Evolutionary conservation across 2,113 vertebrate genomes (phyloP).

Genomic region (Oxyura jamaicensis): DNA sequence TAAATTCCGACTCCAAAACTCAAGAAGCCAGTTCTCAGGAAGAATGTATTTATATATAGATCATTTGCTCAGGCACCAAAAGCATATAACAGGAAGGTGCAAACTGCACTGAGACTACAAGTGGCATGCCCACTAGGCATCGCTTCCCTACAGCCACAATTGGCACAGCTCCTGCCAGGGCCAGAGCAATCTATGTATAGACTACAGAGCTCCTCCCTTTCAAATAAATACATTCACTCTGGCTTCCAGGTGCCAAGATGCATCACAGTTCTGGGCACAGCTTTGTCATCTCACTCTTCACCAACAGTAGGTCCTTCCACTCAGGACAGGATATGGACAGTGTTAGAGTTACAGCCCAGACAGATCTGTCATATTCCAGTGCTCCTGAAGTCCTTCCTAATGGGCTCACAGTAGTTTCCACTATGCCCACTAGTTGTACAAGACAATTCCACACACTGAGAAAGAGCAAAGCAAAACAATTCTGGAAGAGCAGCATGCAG

Average conservation of each 20-base stretch:
- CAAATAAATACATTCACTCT: neutral
- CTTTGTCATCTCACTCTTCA: neutral
- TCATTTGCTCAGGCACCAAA: neutral
- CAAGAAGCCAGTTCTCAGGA: neutral
- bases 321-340: neutral
- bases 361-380: neutral
- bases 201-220: neutral
- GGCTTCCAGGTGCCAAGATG: neutral
- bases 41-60: neutral
- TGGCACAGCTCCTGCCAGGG: neutral
- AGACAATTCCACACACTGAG: neutral
- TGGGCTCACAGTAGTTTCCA: neutral
- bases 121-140: fast-evolving
- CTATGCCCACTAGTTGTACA: fast-evolving
- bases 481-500: neutral
- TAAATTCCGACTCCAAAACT: neutral
- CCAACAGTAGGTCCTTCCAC: neutral
- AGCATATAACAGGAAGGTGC: neutral
- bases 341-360: neutral
- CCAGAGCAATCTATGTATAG: neutral
- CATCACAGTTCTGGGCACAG: neutral
- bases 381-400: neutral
- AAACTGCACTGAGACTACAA: neutral
- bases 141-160: neutral
- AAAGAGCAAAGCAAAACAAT: neutral